Conservation (phyloP, 2,888 invertebrate genomes). For the Calameuta idolon region DNA sequence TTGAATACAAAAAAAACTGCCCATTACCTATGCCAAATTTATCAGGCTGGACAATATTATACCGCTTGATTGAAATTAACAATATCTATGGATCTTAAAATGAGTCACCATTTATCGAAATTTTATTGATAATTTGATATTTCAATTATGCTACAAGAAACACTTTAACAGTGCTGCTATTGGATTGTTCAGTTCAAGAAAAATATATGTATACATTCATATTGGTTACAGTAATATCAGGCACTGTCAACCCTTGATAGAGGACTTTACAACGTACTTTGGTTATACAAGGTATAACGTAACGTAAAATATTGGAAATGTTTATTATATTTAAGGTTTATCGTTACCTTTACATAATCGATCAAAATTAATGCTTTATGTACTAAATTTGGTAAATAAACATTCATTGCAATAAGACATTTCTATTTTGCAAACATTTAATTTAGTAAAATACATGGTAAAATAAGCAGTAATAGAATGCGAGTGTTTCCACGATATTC, state of each 20-base stretch:
- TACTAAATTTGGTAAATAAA: slow-evolving; percentile 34
- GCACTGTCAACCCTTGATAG: slow-evolving; percentile 53
- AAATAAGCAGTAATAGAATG: slow-evolving; percentile 44
- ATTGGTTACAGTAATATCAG: slow-evolving; percentile 44
- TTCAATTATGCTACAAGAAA: neutral
- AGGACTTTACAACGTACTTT: slow-evolving; percentile 36
- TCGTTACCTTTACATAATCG: slow-evolving; percentile 12
- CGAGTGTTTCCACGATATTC: neutral
- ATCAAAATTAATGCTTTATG: slow-evolving; percentile 18
- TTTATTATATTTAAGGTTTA: slow-evolving; percentile 15
- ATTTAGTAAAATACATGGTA: slow-evolving; percentile 57
- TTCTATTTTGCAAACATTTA: slow-evolving; percentile 51
- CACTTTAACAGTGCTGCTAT: neutral
- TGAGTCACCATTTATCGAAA: neutral
- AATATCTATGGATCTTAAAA: neutral
- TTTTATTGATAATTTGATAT: neutral
- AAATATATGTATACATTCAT: slow-evolving; percentile 32
- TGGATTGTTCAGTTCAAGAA: slow-evolving; percentile 31
- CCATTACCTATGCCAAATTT: neutral
- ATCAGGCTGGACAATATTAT: neutral
- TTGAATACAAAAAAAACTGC: neutral
- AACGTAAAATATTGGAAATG: slow-evolving; percentile 20
- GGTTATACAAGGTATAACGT: slow-evolving; percentile 16
- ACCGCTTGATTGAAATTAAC: neutral
- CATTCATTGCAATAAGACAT: slow-evolving; percentile 45